Percentiles rank a stretch among this genome's conserved stretches.
Conservation (phyloP, 2,797 vertebrate species). For the Iguana delicatissima region DNA sequence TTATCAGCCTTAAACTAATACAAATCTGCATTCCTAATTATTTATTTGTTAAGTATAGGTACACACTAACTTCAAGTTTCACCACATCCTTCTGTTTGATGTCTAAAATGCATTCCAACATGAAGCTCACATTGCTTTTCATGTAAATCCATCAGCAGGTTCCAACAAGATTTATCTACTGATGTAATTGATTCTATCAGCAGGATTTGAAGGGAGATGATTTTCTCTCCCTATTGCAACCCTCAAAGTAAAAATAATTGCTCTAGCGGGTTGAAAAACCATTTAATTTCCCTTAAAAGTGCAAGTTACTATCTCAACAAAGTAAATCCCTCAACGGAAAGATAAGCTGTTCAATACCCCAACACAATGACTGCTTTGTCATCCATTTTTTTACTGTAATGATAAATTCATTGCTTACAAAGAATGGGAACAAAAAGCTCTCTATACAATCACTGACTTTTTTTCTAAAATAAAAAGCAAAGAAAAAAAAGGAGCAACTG, state of each 20-base stretch:
- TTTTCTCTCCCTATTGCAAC: neutral
- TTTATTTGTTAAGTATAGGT: neutral
- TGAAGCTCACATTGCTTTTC: neutral
- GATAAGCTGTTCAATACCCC: too few species aligned
- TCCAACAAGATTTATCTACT: neutral
- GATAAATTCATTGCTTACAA: too few species aligned
- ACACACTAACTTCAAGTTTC: neutral
- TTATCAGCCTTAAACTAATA: neutral
- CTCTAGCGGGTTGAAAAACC: neutral
- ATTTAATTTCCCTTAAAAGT: neutral
- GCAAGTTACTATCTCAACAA: neutral
- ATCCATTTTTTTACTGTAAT: too few species aligned
- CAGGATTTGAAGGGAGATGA: neutral
- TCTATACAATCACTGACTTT: too few species aligned
- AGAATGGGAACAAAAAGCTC: too few species aligned
- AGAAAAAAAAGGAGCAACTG: too few species aligned
- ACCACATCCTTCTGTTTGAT: neutral
- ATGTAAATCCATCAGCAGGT: neutral
- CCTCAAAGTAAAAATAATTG: neutral
- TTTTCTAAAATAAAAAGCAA: too few species aligned
- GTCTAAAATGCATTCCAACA: neutral
- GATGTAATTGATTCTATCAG: neutral
- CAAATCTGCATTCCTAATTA: conserved; percentile 5
- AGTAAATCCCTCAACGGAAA: neutral
- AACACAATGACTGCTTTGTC: too few species aligned